Evolutionary conservation across 2,797 vertebrate species (phyloP), one percentile per base, ranked within the genome.

Genomic region (Macrochelys suwanniensis): DNA sequence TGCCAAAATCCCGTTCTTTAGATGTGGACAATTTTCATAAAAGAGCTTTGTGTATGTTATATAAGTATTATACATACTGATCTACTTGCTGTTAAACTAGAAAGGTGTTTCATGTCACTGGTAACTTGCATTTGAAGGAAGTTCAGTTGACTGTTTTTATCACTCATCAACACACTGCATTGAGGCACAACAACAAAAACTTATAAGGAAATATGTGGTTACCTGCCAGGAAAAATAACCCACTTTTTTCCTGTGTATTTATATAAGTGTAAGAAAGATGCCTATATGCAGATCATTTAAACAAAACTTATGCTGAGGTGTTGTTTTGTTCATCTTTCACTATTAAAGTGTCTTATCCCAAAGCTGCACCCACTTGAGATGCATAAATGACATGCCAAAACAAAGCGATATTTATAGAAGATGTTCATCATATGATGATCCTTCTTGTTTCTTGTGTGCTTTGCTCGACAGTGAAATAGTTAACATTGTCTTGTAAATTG

Each of bases 1-100:
- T 90, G 56, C 79, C 95, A 80, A 80, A 88, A 89, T 59, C 28
- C 6, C 28, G 82, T 82, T 74, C 65, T 87, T 3, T 76, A 77
- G 15, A 11, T 89, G 76, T 53, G 79, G 88, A 47, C 25, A 87
- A 57, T 90, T 95, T 90, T 90, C 85, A 91, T 68, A 31, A 54
- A 87, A 89, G 80, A 65, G 25, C 57, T 51, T 28, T 59, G 28
- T 53, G 56, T 49, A 59, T 87, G 5, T 68, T 94, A 11, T 80
- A 76, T 12, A 13, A 1, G 0, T 25, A 31, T 68, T 84, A 23
- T 80, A 61, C 31, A 6, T 74, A 31, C 87, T 90, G 28, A 89
- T 16, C 5, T 78, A 7, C 23, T 97, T 95, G 37, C 7, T 37
- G 8, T 87, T 65, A n/a, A 89, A 77, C 92, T 53, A 89, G 88